Base-by-base conservation (phyloP, 2,113 vertebrate genomes). In the Dromiciops gliroides region DNA sequence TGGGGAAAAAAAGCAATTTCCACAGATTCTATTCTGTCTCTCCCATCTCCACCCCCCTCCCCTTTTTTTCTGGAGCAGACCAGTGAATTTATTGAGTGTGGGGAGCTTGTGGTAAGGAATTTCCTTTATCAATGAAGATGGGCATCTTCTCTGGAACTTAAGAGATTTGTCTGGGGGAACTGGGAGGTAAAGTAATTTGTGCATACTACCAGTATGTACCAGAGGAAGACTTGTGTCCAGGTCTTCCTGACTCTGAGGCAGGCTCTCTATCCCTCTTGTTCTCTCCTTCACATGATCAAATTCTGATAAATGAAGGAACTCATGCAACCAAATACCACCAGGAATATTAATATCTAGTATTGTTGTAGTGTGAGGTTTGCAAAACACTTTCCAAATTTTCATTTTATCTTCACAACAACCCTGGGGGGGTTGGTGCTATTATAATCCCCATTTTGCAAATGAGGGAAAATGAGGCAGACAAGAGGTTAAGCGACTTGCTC, bases 1-100 rank as follows among this genome's bases (percentile, higher is more conserved):
- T 89, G 83, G 88, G 97, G 92, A 97, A 95, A 75, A 96, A 95
- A 92, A 53, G 48, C 50, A 94, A 90, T 49, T 94, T 93, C 11
- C 90, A 19, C 93, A 50, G 0, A 96, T 92, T 47, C 49, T 92
- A n/a, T 50, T 51, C 7, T 47, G 22, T 93, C 31, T 37, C 44
- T 92, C 52, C 23, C 51, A 50, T 3, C 51, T 19, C 51, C 51
- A 22, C 51, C 22, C 0, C 51, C 3, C 5, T 3, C 37, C 37
- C 3, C 0, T 44, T 44, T 67, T 67, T n/a, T n/a, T 16, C 31
- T 19, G 60, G 60, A 75, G 26, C 16, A 75, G 5, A 44, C 37
- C 6, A 44, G 19, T 44, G n/a, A 44, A 44, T 83, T 83, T 83
- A 44, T 83, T 83, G 6, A n/a, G 16, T 0, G n/a, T 44, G 44